Evolutionary conservation across 2,888 invertebrate genomes (phyloP), one percentile per base, ranked within the genome.

Genomic region (Oegoconia quadripuncta): DNA sequence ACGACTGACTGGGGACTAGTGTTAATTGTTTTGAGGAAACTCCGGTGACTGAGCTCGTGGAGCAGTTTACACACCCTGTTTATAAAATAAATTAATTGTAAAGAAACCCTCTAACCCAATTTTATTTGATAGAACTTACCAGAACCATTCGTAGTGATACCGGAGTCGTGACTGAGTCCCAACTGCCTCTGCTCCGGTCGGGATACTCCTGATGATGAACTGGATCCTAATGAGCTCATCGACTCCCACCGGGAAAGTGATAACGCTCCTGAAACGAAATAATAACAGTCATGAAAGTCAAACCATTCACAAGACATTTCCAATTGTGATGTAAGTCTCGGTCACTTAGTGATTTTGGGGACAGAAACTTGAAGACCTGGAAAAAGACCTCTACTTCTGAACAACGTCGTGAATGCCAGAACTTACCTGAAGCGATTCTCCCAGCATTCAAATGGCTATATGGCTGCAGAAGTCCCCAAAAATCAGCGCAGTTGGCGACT

Each of bases 361-460:
- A n/a, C n/a, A n/a, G n/a, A n/a, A n/a, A n/a, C n/a, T n/a, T n/a
- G n/a, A n/a, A n/a, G n/a, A n/a, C n/a, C n/a, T n/a, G n/a, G n/a
- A n/a, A n/a, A n/a, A n/a, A n/a, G n/a, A n/a, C n/a, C n/a, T n/a
- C n/a, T n/a, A n/a, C n/a, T n/a, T n/a, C n/a, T n/a, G n/a, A n/a
- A n/a, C n/a, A n/a, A 13, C 14, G 2, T 27, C 5, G 13, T 14
- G 8, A 22, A 11, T 16, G 11, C n/a, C n/a, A n/a, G n/a, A n/a
- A n/a, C 13, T 31, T 70, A 93, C 94, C 97, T 48, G 95, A 94
- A 13, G 96, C 96, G 17, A 95, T 92, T 50, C 97, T 88, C 0
- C 96, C 96, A 2, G 96, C 95, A 71, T 96, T 96, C 8, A 97
- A 81, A 74, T 97, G 97, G 30, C 96, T 95, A 66, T 95, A 97